phyloP scores from a whole-genome alignment of 64 coral and sea anemone genomes.

The Hydrozoanthus tunicans region DNA sequence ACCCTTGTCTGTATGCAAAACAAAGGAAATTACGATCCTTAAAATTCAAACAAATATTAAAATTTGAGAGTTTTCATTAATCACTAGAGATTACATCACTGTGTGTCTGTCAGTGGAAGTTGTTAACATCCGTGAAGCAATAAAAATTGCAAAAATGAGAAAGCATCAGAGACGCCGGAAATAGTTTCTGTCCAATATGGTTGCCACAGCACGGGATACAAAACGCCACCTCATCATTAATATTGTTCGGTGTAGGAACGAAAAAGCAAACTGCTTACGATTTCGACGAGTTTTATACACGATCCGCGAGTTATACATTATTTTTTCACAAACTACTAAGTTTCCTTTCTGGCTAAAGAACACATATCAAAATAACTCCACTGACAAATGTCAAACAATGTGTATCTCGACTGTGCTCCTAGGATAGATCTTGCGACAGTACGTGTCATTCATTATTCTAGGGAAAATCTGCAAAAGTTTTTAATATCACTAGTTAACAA shows the following conservation, averaged over 20 bases:
- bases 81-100: not conserved
- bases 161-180: conserved; percentile 35
- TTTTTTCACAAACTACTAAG: not conserved
- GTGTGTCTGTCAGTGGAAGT: not conserved
- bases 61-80: no score
- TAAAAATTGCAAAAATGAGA: not conserved
- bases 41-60: no score
- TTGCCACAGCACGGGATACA: not conserved
- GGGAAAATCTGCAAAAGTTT: not conserved
- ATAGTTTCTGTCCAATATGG: conserved; percentile 17
- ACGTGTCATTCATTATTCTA: not conserved
- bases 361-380: not conserved
- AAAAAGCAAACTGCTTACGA: not conserved
- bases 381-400: not conserved
- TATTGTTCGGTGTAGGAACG: not conserved
- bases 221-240: conserved; percentile 23
- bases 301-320: not conserved
- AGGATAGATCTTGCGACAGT: not conserved
- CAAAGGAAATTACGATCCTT: conserved; percentile 16
- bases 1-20: conserved; percentile 56
- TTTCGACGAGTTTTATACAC: not conserved
- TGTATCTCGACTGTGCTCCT: not conserved
- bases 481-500: not conserved
- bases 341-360: not conserved
- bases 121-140: not conserved